Base-by-base conservation (phyloP, 2,888 invertebrate species). In the Oxystoma pomonae region DNA sequence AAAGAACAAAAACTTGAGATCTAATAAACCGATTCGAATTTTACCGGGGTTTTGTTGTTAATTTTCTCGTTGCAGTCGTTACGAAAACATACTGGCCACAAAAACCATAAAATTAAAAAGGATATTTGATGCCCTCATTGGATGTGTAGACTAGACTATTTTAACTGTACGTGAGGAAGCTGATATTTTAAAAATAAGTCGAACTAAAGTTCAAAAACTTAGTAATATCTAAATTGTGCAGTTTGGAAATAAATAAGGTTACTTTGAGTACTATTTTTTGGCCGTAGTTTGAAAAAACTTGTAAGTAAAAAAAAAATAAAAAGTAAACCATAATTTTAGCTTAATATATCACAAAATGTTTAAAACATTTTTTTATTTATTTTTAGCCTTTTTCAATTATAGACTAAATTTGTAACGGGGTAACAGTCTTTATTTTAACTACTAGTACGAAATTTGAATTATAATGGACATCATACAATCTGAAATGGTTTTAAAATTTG, bases 401-500 rank as follows among this genome's bases (percentile, higher is more conserved):
- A 70, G 69, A 72, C 74, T 74, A 75, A 74, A 75, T 51, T 58
- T 61, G 76, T 77, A 77, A 76, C 80, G 80, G 80, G 81, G 81
- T 81, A 80, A 81, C 81, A 81, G 82, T 81, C 82, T 81, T 81
- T 51, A 77, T 77, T 71, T 76, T 74, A 78, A 77, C 76, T 76
- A 77, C 75, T 75, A 35, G 35, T 35, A 35, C 35, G 75, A 77
- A 77, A 62, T 67, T 64, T 53, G 64, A 62, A 64, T 66, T 21
- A n/a, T n/a, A n/a, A n/a, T n/a, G n/a, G n/a, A n/a, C n/a, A n/a
- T n/a, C n/a, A n/a, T n/a, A n/a, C n/a, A n/a, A n/a, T n/a, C n/a
- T n/a, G n/a, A n/a, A n/a, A n/a, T n/a, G n/a, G n/a, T n/a, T n/a
- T n/a, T n/a, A n/a, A n/a, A n/a, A n/a, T n/a, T n/a, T n/a, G n/a